phyloP scores from a whole-genome alignment of 2,888 invertebrate genomes.

The Dusona sp. region DNA sequence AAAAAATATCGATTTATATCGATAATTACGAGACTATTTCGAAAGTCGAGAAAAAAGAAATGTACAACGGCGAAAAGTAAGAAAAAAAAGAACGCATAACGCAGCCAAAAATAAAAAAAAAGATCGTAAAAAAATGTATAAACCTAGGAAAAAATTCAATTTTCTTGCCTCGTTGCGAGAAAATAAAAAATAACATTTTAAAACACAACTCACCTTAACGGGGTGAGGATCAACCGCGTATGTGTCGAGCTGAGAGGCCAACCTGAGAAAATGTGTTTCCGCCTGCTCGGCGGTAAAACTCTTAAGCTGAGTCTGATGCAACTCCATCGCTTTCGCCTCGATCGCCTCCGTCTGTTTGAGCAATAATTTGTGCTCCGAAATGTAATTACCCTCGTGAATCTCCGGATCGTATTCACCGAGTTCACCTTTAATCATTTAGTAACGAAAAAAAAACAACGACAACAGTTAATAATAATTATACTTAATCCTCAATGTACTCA shows the following conservation, averaged over 20 bases:
- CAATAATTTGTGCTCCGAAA: slow-evolving; percentile 95
- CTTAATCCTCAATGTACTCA: background rate
- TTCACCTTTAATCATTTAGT: slow-evolving; percentile 89
- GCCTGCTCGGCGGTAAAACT: slow-evolving; percentile 95
- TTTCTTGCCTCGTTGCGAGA: background rate
- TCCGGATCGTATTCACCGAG: slow-evolving; percentile 97
- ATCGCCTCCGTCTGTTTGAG: slow-evolving; percentile 96
- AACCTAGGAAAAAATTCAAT: background rate
- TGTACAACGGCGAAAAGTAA: background rate
- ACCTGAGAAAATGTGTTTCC: slow-evolving; percentile 95
- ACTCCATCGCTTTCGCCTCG: slow-evolving; percentile 96
- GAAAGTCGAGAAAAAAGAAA: background rate
- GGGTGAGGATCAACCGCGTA: slow-evolving; percentile 99
- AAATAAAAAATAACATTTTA: background rate
- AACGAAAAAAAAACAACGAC: slow-evolving; percentile 3
- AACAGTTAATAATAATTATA: background rate
- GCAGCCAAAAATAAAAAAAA: background rate
- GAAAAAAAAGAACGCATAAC: background rate
- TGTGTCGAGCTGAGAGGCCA: slow-evolving; percentile 96
- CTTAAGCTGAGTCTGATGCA: slow-evolving; percentile 94
- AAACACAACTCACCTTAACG: slow-evolving; percentile 91
- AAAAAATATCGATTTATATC: slow-evolving; percentile 47
- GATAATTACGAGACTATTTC: background rate
- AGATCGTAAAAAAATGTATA: background rate
- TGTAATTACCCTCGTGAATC: slow-evolving; percentile 95